These are phyloP conservation scores for Dilophus febrilis DNA, from an alignment of 2,888 invertebrate species.

Conservation along the genomic window DNA sequence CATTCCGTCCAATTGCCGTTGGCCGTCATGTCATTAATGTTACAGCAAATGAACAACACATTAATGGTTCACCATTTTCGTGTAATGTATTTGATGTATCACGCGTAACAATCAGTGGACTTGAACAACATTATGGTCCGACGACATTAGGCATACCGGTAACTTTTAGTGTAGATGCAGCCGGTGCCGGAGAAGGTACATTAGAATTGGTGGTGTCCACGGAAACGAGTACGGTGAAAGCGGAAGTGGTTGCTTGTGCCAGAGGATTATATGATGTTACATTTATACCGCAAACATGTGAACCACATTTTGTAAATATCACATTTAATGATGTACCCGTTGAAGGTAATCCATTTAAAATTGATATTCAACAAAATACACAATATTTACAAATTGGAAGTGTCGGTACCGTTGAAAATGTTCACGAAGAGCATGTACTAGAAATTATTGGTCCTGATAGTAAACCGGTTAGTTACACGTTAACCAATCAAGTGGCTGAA, in stretches of 20 bases:
- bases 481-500: slow-evolving; percentile 45
- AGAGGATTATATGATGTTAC: slow-evolving; percentile 85
- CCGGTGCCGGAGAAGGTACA: slow-evolving; percentile 87
- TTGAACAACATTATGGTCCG: slow-evolving; percentile 35
- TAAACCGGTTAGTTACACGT: slow-evolving; percentile 41
- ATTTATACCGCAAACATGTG: slow-evolving; percentile 77
- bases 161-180: slow-evolving; percentile 86
- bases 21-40: slow-evolving; percentile 75
- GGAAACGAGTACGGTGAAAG: slow-evolving; percentile 74
- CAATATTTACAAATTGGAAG: slow-evolving; percentile 51
- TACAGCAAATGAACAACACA: slow-evolving; percentile 64
- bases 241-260: slow-evolving; percentile 73
- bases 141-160: slow-evolving; percentile 59
- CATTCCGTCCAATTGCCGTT: slow-evolving; percentile 72
- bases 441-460: slow-evolving; percentile 51
- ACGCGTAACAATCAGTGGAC: slow-evolving; percentile 53
- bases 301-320: slow-evolving; percentile 81
- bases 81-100: slow-evolving; percentile 90
- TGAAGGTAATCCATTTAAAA: slow-evolving; percentile 79
- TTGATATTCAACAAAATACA: slow-evolving; percentile 52
- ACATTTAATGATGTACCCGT: slow-evolving; percentile 88
- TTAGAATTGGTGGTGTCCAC: slow-evolving; percentile 83
- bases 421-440: slow-evolving; percentile 41
- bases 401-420: slow-evolving; percentile 42
- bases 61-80: slow-evolving; percentile 81